Base-by-base conservation (phyloP, 2,113 vertebrate species). In the Perognathus longimembris region DNA sequence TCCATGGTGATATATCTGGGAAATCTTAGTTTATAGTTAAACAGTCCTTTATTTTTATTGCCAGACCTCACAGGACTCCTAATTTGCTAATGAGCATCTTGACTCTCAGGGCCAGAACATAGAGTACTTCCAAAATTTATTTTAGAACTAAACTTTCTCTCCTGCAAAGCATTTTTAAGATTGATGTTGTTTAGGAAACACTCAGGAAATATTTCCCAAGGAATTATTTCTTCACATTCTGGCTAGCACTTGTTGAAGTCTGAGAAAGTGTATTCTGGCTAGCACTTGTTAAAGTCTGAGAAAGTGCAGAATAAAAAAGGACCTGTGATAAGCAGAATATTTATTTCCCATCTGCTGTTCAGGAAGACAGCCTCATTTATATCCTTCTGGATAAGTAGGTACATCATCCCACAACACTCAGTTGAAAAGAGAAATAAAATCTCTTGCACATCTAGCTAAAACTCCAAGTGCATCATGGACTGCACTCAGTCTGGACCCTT, bases 211-310 rank as follows among this genome's bases (percentile, higher is more conserved):
- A 88, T 61, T 92, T 81, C 69, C 77, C 64, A 38, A 12, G 63
- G 10, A 84, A 89, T 80, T 90, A 88, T 61, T 94, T 94, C 75
- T 90, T 88, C 30, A 59, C 76, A 66, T 89, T 93, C 73, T 92
- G 57, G 20, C 69, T 80, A 28, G 30, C 17, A 28, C 42, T 91
- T 61, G 15, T 81, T 89, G 70, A 20, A n/a, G 12, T n/a, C 24
- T 50, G 7, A 93, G 61, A 86, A 45, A 45, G 45, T 45, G 45
- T 45, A 66, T 89, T 93, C 73, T 92, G 57, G 20, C 69, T 80
- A 28, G 30, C 17, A 28, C 42, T 91, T 61, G 15, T 81, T 89
- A 64, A 20, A n/a, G 12, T n/a, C 24, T 50, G 7, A 93, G 61
- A 86, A 45, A 45, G 45, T 45, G 45, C 12, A 7, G 11, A 8